These are phyloP conservation scores for Ophioninae sp. DNA, from an alignment of 2,888 invertebrate genomes.

Conservation along the genomic window DNA sequence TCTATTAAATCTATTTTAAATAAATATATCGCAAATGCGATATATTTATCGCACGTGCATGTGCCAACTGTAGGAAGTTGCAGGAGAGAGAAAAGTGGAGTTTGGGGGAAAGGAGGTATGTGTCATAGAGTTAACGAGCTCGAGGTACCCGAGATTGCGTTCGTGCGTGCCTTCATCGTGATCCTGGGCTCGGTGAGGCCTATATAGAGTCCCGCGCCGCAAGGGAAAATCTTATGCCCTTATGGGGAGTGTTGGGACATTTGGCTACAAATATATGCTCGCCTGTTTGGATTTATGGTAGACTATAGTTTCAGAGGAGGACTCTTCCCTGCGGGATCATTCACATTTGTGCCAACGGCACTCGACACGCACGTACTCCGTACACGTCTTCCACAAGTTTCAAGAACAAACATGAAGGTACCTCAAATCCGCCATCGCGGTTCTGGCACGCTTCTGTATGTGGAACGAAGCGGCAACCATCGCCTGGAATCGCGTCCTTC, in stretches of 20 bases:
- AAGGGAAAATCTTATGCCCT: conserved; percentile 26
- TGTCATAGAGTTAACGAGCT: conserved; percentile 61
- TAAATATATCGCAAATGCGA: background rate
- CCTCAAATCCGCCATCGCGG: background rate
- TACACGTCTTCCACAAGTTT: conserved; percentile 57
- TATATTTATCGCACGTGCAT: background rate
- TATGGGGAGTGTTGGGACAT: conserved; percentile 19
- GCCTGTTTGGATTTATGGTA: background rate
- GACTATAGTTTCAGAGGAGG: conserved; percentile 13
- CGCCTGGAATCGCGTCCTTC: background rate
- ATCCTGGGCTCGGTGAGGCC: conserved; percentile 7
- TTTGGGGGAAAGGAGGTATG: conserved; percentile 29
- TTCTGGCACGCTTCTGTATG: conserved; percentile 14
- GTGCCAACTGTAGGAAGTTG: conserved; percentile 5
- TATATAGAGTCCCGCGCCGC: conserved; percentile 8
- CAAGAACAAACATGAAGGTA: conserved; percentile 43
- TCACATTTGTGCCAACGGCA: conserved; percentile 61
- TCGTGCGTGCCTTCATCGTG: conserved; percentile 48
- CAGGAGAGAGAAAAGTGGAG: conserved; percentile 4
- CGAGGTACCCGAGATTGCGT: conserved; percentile 47
- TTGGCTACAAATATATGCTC: background rate
- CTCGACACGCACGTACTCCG: conserved; percentile 62
- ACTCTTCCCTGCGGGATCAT: conserved; percentile 56
- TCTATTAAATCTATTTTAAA: too few relatives aligned
- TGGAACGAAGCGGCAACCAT: conserved; percentile 1